Base-by-base conservation (phyloP, 1,140 invertebrate species). In the Macrosteles quadrilineatus region DNA sequence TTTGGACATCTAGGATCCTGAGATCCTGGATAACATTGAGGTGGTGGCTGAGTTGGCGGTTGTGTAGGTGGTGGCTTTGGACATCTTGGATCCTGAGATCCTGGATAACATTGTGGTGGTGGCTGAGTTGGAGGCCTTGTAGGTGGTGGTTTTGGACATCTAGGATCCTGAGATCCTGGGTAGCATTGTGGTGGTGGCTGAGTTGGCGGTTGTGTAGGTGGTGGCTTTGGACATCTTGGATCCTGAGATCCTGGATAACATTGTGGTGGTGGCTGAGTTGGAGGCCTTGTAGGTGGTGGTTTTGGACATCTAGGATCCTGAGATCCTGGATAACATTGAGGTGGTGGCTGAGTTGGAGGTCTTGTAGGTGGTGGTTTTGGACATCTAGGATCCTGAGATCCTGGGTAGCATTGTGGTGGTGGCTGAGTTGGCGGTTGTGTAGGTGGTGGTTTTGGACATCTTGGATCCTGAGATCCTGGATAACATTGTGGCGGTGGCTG, bases 151-250 rank as follows among this genome's bases (percentile, higher is more conserved):
- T 45, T 50, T 55, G 72, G 74, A 68, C 75, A 75, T 64, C 73
- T 63, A 14, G 75, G 75, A 55, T 73, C 77, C n/a, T 62, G 71
- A 12, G 85, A 85, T 43, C 86, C 86, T 4, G 85, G 85, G 70
- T 83, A 86, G 73, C 85, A 86, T 32, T 71, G 73, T 30, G 29
- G 66, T 25, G 69, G 53, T 68, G 71, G 72, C 17, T 70, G 53
- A 32, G 71, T 68, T 3, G 69, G 69, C 14, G 59, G 69, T 63
- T 67, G 32, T 6, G 53, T 50, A 25, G 78, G 73, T 76, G 53
- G 59, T 31, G 78, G 73, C 75, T 74, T 76, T 27, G 79, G 79
- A 71, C 74, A 79, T 59, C 74, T 66, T 17, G 75, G 75, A 73
- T 82, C 80, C 1, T 55, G 76, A 1, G 75, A 77, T 47, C 79